Base-by-base conservation (phyloP, 1,140 invertebrate genomes). In the Diabrotica virgifera region DNA sequence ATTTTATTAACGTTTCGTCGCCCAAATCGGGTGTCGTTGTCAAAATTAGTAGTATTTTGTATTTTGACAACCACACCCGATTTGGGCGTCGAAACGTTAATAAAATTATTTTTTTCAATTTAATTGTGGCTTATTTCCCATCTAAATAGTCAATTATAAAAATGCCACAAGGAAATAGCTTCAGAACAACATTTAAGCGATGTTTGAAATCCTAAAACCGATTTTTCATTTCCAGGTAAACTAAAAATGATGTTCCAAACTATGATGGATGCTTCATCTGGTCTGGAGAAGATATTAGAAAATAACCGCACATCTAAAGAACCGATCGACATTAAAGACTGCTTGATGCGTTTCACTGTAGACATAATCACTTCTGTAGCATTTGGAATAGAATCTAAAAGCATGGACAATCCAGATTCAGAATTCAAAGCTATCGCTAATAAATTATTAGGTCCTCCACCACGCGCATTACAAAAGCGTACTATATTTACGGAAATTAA, bases 301-400 rank as follows among this genome's bases (percentile, higher is more conserved):
- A 6, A 66, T 51, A 46, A 63, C 36, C 36, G 35, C 0, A 52
- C 24, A 75, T 50, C 11, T 11, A 50, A 52, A 6, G 52, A 65
- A 4, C 79, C 72, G 9, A 75, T 84, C 24, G 82, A 85, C 68
- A 77, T 83, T 14, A 79, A 82, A 73, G 79, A 82, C 66, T 46
- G 83, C 0, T 71, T 82, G 80, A 51, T 82, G n/a, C 40, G 40
- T 3, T 46, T 46, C 6, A 46, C 40, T 3, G 2, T 46, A 8
- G 40, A 46, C 8, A 79, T 84, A 6, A 86, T 86, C 60, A 84
- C 82, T 1, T 81, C 80, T 0, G 83, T 81, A 59, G 85, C 82
- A 7, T 87, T 87, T 74, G 86, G 85, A 5, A 74, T 87, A 8
- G 74, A 86, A 58, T 80, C 80, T 67, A 82, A 85, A 58, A 76